These are phyloP conservation scores for Nemoura dubitans DNA, from an alignment of 2,888 invertebrate species.

Conservation along the genomic window DNA sequence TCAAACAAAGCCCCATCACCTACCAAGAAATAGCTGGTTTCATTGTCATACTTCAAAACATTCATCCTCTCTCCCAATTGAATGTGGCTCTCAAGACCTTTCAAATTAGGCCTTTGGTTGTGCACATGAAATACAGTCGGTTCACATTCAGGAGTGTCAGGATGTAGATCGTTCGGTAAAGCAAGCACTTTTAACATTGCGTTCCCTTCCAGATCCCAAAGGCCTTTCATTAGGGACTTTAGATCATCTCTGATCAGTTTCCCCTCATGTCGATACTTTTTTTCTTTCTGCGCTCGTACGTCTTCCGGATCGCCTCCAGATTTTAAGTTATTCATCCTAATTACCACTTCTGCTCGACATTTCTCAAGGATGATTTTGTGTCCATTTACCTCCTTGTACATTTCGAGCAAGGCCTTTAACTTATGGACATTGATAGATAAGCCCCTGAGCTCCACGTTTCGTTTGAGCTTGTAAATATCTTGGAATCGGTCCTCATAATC, in stretches of 20 bases:
- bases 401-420: conserved; percentile 69
- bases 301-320: conserved; percentile 55
- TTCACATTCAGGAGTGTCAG: conserved; percentile 65
- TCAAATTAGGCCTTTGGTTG: conserved; percentile 56
- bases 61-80: conserved; percentile 65
- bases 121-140: conserved; percentile 56
- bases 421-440: conserved; percentile 65
- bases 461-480: conserved; percentile 63
- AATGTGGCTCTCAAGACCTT: conserved; percentile 62
- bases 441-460: conserved; percentile 67
- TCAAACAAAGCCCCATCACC: conserved; percentile 79
- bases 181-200: conserved; percentile 71
- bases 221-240: conserved; percentile 68
- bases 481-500: conserved; percentile 69
- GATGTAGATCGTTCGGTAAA: conserved; percentile 76
- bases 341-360: conserved; percentile 63
- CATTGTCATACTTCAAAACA: conserved; percentile 68
- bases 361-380: conserved; percentile 65
- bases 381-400: conserved; percentile 67
- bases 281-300: conserved; percentile 58
- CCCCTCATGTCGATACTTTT: conserved; percentile 59
- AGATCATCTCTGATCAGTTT: conserved; percentile 69
- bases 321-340: conserved; percentile 62
- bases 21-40: conserved; percentile 69
- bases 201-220: conserved; percentile 79